Evolutionary conservation across 2,797 vertebrate genomes (phyloP), one percentile per base, ranked within the genome.

Genomic region (Remorina albescens): DNA sequence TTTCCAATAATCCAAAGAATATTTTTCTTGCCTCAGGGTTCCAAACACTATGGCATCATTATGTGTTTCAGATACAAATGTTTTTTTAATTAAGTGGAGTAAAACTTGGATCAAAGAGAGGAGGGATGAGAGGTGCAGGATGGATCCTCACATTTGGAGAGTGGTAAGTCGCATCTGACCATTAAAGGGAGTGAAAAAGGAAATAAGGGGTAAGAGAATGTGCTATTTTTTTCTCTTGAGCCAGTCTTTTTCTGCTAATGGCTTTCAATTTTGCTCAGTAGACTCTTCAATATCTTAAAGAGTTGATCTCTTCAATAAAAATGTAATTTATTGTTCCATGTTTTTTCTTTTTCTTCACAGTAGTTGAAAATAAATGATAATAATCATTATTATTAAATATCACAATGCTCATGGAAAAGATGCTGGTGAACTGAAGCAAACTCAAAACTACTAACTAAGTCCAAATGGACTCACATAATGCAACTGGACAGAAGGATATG

Each of bases 1-100:
- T 61, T 76, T 86, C 69, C 42, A 81, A 90, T 67, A 80, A 55
- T 85, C 69, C 19, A 47, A 23, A 11, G n/a, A 47, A 15, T 25
- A 26, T 58, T 39, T 44, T n/a, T n/a, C 8, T 8, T 36, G 32
- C 34, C n/a, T 8, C n/a, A 37, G 32, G 8, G 54, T 16, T 12
- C 1, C 5, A 13, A 37, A 36, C n/a, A 36, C 11, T 21, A 56
- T 32, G 51, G 18, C 51, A 19, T 23, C n/a, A 1, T 36, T 19
- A 56, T 56, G 30, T 21, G 34, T 39, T 9, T 34, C 23, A 25
- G 47, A 50, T 34, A 34, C 21, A 37, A 13, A 36, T 21, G 5
- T 36, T 21, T 55, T 56, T 21, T 36, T 13, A 23, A 23, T 37
- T 37, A 23, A 57, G 34, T 39, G 34, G n/a, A 15, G 32, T n/a